phyloP scores from a whole-genome alignment of 2,888 invertebrate species.

The Platycnemis pennipes region DNA sequence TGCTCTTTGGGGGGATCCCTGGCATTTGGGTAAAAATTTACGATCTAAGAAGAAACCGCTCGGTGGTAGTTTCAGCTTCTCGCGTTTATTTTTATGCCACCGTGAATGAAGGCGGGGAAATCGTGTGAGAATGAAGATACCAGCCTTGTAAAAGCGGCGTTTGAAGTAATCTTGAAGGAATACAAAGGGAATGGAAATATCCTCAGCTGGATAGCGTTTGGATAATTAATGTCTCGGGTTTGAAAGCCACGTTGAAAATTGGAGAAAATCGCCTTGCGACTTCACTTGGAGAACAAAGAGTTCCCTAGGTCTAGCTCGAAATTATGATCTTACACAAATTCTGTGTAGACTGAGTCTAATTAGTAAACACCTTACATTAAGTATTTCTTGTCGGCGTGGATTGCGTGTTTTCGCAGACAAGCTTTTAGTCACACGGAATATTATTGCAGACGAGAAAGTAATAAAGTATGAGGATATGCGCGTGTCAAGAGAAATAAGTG shows the following conservation, averaged over 20 bases:
- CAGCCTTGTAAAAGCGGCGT: constrained; percentile 32
- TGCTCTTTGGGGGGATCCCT: constrained; percentile 13
- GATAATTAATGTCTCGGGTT: background rate
- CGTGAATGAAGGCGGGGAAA: constrained; percentile 58
- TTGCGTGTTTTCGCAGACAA: too few relatives aligned
- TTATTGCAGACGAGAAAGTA: too few relatives aligned
- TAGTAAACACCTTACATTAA: too few relatives aligned
- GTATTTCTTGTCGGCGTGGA: too few relatives aligned
- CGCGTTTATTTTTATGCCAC: constrained; percentile 15
- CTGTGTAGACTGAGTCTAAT: too few relatives aligned
- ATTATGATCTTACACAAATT: too few relatives aligned
- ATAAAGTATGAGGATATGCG: too few relatives aligned
- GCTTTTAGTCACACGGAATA: too few relatives aligned
- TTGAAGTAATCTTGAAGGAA: constrained; percentile 49
- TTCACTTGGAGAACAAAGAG: background rate
- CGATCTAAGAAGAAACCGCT: constrained; percentile 51
- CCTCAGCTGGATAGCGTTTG: background rate
- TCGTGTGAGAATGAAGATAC: constrained; percentile 41
- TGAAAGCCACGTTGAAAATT: background rate
- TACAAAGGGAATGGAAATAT: constrained; percentile 11
- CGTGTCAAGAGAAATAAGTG: too few relatives aligned
- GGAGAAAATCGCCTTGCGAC: background rate
- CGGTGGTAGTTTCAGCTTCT: constrained; percentile 55
- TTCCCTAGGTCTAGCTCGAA: too few relatives aligned
- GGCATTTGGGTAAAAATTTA: constrained; percentile 53